Conservation (phyloP, 2,888 invertebrate species). For the Leptura quadrifasciata region DNA sequence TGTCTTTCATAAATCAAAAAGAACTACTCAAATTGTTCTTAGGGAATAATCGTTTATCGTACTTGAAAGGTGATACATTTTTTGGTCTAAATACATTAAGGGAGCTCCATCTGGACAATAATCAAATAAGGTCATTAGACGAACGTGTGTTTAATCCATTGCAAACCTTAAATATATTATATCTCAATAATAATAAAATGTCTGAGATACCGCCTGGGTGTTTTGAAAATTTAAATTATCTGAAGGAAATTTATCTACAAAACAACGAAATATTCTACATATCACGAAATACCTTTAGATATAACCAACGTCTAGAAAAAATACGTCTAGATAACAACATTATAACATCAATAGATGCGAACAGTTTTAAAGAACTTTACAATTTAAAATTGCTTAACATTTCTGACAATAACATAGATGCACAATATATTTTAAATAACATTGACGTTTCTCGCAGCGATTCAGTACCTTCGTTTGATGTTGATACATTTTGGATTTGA, state of each 20-base stretch:
- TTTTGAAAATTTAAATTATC: background rate
- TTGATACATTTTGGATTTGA: too few relatives aligned
- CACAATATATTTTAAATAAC: background rate
- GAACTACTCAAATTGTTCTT: background rate
- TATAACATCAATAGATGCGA: background rate
- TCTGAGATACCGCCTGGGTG: background rate
- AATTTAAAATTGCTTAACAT: constrained; percentile 12
- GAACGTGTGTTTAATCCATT: background rate
- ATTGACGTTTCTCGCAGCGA: too few relatives aligned
- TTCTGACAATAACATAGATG: background rate
- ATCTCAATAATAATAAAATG: constrained; percentile 18
- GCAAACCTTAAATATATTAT: background rate
- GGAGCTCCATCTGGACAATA: background rate
- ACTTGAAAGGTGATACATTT: background rate
- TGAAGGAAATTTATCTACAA: background rate
- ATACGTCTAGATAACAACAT: constrained; percentile 13
- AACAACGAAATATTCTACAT: background rate
- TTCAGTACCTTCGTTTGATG: too few relatives aligned
- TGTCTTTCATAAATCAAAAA: background rate
- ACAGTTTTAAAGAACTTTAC: background rate
- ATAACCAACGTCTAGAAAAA: background rate
- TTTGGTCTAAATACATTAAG: background rate
- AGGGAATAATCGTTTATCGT: background rate
- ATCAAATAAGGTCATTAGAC: background rate
- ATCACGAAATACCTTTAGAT: background rate